Percentiles rank a stretch among this genome's conserved stretches.
phyloP scores from a whole-genome alignment of 2,888 invertebrate species.

The Ligdia adustata region DNA sequence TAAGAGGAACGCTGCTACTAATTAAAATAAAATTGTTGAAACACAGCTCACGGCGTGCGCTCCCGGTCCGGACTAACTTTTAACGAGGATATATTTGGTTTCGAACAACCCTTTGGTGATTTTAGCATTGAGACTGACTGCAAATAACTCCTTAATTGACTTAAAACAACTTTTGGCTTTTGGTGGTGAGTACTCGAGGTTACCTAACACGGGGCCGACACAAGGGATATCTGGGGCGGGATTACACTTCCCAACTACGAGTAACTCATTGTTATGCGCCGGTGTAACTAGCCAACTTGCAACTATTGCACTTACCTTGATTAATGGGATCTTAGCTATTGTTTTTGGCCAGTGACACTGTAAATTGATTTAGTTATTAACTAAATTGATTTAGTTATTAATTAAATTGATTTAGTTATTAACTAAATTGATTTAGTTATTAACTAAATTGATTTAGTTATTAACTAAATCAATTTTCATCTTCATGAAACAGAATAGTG shows the following conservation, averaged over 20 bases:
- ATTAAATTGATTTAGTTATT: too few relatives aligned
- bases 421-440: too few relatives aligned
- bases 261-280: constrained; percentile 23
- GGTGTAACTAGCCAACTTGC: constrained; percentile 24
- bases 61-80: constrained; percentile 74
- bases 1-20: constrained; percentile 72
- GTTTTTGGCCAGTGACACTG: too few relatives aligned
- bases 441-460: too few relatives aligned
- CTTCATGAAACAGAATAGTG: too few relatives aligned
- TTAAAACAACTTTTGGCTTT: constrained; percentile 76
- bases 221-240: constrained; percentile 37
- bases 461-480: too few relatives aligned
- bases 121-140: constrained; percentile 80
- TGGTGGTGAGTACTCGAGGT: constrained; percentile 61
- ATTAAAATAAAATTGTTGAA: constrained; percentile 83
- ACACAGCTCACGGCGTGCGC: constrained; percentile 60
- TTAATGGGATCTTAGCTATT: constrained; percentile 17
- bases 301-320: constrained; percentile 27
- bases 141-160: constrained; percentile 82
- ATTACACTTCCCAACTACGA: constrained; percentile 32
- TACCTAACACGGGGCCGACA: constrained; percentile 38
- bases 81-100: constrained; percentile 84
- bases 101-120: constrained; percentile 81
- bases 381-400: too few relatives aligned
- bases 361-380: too few relatives aligned